Evolutionary conservation across 2,888 invertebrate genomes (phyloP), one percentile per base, ranked within the genome.

Genomic region (Cylindroiulus punctatus): DNA sequence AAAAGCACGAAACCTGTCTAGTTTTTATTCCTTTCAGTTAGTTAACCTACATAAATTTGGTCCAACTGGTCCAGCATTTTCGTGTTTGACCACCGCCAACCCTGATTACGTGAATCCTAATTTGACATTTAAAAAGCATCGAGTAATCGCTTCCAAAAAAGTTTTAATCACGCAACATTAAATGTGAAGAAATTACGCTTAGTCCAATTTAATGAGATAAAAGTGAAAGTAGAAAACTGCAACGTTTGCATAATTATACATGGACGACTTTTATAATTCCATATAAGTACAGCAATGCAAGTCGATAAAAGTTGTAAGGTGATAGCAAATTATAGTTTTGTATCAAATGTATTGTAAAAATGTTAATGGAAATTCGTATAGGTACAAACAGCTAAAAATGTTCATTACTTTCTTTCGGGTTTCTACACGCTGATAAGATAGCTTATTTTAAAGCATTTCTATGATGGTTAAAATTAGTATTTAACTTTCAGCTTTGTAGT

Each of bases 151-250:
- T 44, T 5, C 44, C 44, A 52, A 17, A 52, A 52, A 52, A 52
- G 17, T 52, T 65, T 65, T 65, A 26, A 65, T 65, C 65, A 65
- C 52, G 52, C 5, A 52, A 19, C 5, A 52, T 19, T 52, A 17
- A 47, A 47, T n/a, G 57, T 1, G n/a, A 57, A 19, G 2, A n/a
- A 57, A n/a, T 65, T 65, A 26, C 26, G 26, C n/a, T 19, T 65
- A 65, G 65, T 65, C 65, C n/a, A 65, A 65, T 65, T 65, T 65
- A 26, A 26, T 7, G 10, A 65, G 26, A 65, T 65, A 65, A 65
- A 52, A 65, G 65, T 26, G 26, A 65, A 26, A 65, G 65, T 65
- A 1, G 22, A 65, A 26, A 65, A 7, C 19, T 26, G 7, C 7
- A 8, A 65, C 7, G 26, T 22, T 65, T 26, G 10, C 65, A 26